Conservation (phyloP, 2,113 vertebrate species). For the Mastomys coucha region DNA sequence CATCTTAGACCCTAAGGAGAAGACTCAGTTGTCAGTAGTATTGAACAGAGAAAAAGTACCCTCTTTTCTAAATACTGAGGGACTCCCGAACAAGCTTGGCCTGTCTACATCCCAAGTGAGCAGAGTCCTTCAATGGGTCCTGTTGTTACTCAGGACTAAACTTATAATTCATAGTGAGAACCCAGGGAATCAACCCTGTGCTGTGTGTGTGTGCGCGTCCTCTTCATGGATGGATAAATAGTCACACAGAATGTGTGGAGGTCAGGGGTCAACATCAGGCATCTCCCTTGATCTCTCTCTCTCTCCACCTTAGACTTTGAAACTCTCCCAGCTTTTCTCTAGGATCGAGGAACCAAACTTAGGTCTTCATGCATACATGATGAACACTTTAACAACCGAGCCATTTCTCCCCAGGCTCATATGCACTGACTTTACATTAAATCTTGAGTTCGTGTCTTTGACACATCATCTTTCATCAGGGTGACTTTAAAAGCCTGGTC, state of each 20-base stretch:
- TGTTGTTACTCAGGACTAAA: neutral
- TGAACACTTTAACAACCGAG: neutral
- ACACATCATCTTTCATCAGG: neutral
- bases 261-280: neutral
- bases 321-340: neutral
- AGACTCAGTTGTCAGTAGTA: neutral
- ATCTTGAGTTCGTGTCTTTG: neutral
- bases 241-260: neutral
- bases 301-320: neutral
- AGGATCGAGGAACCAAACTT: neutral
- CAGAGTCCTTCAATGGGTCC: neutral
- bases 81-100: neutral
- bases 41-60: neutral
- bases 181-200: neutral
- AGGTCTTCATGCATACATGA: neutral
- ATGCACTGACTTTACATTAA: neutral
- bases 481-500: neutral
- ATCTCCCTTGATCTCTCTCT: neutral
- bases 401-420: neutral
- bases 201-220: neutral
- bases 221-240: too few species aligned
- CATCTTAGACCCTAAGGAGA: neutral
- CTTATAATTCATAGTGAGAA: neutral
- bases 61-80: neutral
- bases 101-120: neutral